Conservation (phyloP, 2,888 invertebrate genomes). For the Lissonota sp. region DNA sequence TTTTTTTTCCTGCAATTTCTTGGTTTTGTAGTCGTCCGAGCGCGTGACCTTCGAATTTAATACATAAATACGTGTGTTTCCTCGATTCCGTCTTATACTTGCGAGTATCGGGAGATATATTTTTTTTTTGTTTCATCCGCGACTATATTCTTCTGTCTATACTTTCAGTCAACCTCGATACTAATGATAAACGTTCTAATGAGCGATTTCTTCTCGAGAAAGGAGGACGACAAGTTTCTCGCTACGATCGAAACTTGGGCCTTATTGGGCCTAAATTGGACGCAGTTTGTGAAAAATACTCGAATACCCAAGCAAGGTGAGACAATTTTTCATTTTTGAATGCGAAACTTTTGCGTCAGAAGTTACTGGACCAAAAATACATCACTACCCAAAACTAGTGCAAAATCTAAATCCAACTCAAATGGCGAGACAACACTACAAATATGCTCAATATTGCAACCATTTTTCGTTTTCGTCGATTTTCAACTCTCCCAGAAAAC, state of each 20-base stretch:
- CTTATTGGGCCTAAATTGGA: constrained; percentile 80
- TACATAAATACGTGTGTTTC: background rate
- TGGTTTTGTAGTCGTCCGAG: background rate
- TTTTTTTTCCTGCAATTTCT: background rate
- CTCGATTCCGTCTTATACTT: constrained; percentile 5
- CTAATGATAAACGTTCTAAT: constrained; percentile 79
- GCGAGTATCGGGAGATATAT: background rate
- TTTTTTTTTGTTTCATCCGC: background rate
- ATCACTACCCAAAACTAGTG: no score
- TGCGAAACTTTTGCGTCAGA: background rate
- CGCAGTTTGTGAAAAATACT: constrained; percentile 72
- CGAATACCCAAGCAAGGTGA: constrained; percentile 73
- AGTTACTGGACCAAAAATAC: no score
- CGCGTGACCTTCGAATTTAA: background rate
- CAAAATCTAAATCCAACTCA: no score
- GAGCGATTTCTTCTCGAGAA: constrained; percentile 77
- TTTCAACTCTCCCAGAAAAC: no score
- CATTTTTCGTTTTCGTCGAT: no score
- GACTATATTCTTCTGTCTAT: background rate
- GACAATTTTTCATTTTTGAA: constrained; percentile 14
- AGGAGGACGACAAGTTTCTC: constrained; percentile 73
- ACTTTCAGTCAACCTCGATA: constrained; percentile 77
- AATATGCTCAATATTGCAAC: no score
- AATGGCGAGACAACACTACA: no score
- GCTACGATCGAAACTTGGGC: constrained; percentile 75